These are phyloP conservation scores for Drosophila cracens DNA, from an alignment of 2,888 invertebrate species.

Conservation along the genomic window DNA sequence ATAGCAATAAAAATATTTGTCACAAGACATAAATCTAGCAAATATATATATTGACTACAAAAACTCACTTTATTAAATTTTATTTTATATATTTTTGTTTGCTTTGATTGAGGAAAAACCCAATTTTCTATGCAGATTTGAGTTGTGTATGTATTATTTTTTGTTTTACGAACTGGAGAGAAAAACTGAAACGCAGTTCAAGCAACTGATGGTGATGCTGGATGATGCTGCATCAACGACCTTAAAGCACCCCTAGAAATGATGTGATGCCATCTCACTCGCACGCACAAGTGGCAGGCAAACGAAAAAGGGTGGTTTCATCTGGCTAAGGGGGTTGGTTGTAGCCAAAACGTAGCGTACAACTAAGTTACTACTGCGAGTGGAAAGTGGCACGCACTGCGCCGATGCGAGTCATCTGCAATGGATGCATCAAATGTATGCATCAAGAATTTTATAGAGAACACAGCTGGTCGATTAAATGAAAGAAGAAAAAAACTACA, in stretches of 20 bases:
- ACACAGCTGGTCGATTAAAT: slow-evolving; percentile 27
- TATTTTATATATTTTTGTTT: not conserved
- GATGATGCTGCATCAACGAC: slow-evolving; percentile 53
- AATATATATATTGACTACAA: not conserved
- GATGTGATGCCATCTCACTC: slow-evolving; percentile 47
- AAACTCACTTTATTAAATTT: not conserved
- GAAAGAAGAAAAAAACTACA: not conserved
- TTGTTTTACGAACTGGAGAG: slow-evolving; percentile 7
- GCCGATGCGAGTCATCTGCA: slow-evolving; percentile 54
- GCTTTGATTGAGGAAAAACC: not conserved
- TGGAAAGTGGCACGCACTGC: slow-evolving; percentile 48
- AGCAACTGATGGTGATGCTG: slow-evolving; percentile 47
- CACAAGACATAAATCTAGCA: not conserved
- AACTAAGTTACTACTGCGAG: slow-evolving; percentile 63
- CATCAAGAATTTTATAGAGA: slow-evolving; percentile 1
- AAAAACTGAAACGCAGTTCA: slow-evolving; percentile 62
- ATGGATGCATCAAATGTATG: slow-evolving; percentile 2
- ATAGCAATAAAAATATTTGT: not conserved
- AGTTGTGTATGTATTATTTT: slow-evolving; percentile 33
- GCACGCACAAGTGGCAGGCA: slow-evolving; percentile 16
- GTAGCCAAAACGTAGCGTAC: slow-evolving; percentile 53
- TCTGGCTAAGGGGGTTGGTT: slow-evolving; percentile 26
- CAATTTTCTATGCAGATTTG: slow-evolving; percentile 1
- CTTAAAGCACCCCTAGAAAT: slow-evolving; percentile 53
- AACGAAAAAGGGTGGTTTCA: slow-evolving; percentile 53